Evolutionary conservation across 2,113 vertebrate species (phyloP).

Genomic region (Dipodomys ordii): DNA sequence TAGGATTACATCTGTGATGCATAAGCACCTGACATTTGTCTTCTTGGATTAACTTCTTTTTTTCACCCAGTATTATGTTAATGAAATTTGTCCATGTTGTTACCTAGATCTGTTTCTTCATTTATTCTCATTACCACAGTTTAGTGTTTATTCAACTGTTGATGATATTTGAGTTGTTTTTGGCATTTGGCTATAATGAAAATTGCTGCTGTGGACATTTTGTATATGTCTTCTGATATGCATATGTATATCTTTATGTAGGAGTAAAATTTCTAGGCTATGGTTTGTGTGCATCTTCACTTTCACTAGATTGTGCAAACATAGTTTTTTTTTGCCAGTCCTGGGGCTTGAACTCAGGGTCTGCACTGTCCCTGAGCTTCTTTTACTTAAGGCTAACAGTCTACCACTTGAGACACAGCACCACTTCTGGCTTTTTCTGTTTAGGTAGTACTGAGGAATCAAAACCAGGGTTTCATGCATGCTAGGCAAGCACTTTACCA

Average conservation of each 20-base stretch:
- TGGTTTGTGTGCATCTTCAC: neutral
- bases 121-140: neutral
- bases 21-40: neutral
- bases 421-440: no score
- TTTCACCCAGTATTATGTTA: neutral
- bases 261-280: neutral
- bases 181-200: neutral
- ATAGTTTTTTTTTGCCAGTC: no score
- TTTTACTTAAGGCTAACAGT: no score
- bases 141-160: neutral
- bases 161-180: neutral
- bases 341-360: no score
- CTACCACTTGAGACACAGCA: no score
- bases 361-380: no score
- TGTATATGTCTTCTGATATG: neutral
- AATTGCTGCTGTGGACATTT: neutral
- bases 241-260: neutral
- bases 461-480: no score
- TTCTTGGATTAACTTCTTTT: constrained; percentile 43
- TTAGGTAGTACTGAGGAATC: no score
- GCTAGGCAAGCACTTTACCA: no score
- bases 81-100: neutral
- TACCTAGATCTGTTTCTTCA: neutral
- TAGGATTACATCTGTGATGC: no score
- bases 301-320: neutral